Percentiles rank a stretch among this genome's conserved stretches.
phyloP scores from a whole-genome alignment of 2,797 vertebrate genomes.

The Halcyon smyrnensis region DNA sequence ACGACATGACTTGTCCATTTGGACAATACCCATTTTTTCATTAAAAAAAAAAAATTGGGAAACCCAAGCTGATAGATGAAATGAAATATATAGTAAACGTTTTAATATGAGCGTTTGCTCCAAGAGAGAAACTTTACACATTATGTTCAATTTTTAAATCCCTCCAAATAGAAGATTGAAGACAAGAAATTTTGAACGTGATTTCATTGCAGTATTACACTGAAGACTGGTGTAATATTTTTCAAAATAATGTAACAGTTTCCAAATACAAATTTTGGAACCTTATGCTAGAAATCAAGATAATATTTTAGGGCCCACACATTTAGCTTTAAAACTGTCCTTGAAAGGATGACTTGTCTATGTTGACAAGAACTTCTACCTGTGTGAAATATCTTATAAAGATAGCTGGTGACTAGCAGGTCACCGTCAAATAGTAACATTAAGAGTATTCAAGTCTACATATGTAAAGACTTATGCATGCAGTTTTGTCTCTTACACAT shows the following conservation, averaged over 20 bases:
- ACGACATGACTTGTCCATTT: conserved; percentile 39
- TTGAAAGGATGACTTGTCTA: conserved; percentile 61
- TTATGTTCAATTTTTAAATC: conserved; percentile 45
- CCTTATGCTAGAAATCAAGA: conserved; percentile 65
- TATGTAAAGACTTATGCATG: conserved; percentile 76
- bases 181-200: conserved; percentile 62
- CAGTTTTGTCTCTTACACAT: conserved; percentile 69
- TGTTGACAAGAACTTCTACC: conserved; percentile 63
- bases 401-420: conserved; percentile 78
- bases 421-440: conserved; percentile 80
- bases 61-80: neutral
- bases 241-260: conserved; percentile 58
- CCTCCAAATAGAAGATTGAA: conserved; percentile 48
- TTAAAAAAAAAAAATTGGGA: conserved; percentile 15
- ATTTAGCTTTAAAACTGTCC: conserved; percentile 70
- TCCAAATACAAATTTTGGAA: conserved; percentile 68
- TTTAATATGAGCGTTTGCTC: conserved; percentile 46
- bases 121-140: conserved; percentile 50
- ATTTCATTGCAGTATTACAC: conserved; percentile 71
- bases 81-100: neutral
- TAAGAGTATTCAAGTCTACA: conserved; percentile 76
- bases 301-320: conserved; percentile 59
- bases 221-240: conserved; percentile 55
- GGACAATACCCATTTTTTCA: conserved; percentile 14
- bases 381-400: conserved; percentile 82